Evolutionary conservation across 2,113 vertebrate genomes (phyloP).

Genomic region (Andinoacara biseriatus): DNA sequence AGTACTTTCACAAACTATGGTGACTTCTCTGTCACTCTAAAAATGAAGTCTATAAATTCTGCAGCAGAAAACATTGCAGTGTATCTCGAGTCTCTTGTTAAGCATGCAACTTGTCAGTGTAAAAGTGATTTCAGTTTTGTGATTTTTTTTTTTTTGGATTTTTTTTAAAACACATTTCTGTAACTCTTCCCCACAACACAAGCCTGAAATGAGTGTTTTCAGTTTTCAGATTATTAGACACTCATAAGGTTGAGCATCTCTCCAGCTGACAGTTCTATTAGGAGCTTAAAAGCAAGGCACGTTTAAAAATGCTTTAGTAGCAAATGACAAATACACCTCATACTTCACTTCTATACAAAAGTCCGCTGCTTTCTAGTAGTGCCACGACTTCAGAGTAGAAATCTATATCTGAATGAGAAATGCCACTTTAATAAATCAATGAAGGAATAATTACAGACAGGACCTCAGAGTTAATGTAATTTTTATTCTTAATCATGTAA

Average conservation of each 20-base stretch:
- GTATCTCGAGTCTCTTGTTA: no score
- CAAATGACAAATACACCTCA: neutral
- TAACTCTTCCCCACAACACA: neutral
- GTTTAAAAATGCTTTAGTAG: neutral
- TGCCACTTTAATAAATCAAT: neutral
- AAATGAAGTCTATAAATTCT: neutral
- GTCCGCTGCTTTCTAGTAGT: neutral
- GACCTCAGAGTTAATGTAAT: neutral
- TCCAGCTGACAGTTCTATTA: neutral
- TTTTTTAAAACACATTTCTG: neutral
- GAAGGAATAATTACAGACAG: neutral
- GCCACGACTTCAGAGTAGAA: neutral
- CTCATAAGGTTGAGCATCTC: neutral
- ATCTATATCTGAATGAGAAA: neutral
- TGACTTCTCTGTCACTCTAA: neutral
- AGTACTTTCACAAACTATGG: neutral
- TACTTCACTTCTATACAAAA: neutral
- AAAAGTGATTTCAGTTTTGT: neutral
- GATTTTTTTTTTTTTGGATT: no score
- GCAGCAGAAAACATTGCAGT: neutral
- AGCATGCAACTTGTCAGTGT: neutral
- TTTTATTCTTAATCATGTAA: neutral
- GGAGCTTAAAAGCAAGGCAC: neutral
- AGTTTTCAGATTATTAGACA: neutral
- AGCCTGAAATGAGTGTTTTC: neutral